phyloP scores from a whole-genome alignment of 1,140 invertebrate species.

The Polypedilum pembai region DNA sequence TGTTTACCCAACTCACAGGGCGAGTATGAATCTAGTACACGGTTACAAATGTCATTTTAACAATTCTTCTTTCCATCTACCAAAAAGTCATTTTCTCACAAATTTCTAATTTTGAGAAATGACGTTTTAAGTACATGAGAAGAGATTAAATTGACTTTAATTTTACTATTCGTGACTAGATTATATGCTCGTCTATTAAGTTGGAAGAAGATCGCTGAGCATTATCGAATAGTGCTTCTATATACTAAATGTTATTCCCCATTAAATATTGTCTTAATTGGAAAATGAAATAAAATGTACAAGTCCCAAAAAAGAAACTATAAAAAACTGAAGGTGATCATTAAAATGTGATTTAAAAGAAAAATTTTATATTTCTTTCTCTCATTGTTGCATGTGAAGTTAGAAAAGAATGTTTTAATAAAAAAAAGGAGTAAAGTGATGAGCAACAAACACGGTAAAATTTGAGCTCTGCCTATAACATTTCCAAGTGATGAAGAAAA shows the following conservation, averaged over 20 bases:
- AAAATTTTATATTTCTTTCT: too few species aligned
- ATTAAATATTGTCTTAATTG: background rate
- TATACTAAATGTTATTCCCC: too few species aligned
- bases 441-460: background rate
- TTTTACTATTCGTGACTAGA: conserved; percentile 24
- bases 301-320: background rate
- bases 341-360: too few species aligned
- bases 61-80: background rate
- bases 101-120: background rate
- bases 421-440: background rate
- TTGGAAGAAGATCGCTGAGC: background rate
- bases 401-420: background rate
- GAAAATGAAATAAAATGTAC: background rate
- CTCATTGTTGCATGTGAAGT: too few species aligned
- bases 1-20: conserved; percentile 8
- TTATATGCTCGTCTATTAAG: conserved; percentile 27
- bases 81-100: background rate
- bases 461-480: background rate
- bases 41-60: background rate
- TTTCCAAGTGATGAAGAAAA: too few species aligned
- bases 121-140: background rate
- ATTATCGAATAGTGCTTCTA: background rate
- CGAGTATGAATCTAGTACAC: conserved; percentile 23
- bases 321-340: too few species aligned
- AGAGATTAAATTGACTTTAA: conserved; percentile 3